phyloP scores from a whole-genome alignment of 2,888 invertebrate species.

The Drosophila emarginata region DNA sequence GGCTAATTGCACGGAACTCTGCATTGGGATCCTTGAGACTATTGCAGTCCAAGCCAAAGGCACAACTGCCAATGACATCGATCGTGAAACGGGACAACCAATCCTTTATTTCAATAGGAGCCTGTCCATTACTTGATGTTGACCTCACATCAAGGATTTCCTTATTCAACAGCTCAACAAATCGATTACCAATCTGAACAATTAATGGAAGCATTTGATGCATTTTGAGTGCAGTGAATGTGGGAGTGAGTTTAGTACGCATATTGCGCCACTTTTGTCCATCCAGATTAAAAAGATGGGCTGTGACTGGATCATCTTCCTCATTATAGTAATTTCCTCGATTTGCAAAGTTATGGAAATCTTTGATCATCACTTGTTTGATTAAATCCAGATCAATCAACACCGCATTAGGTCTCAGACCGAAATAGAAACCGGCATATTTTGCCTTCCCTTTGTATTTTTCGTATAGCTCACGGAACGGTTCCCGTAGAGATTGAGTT shows the following conservation, averaged over 20 bases:
- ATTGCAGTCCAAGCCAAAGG: slow-evolving; percentile 83
- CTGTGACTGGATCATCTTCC: slow-evolving; percentile 80
- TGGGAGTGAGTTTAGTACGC: slow-evolving; percentile 82
- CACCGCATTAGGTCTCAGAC: slow-evolving; percentile 60
- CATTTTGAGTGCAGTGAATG: slow-evolving; percentile 84
- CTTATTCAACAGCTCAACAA: slow-evolving; percentile 64
- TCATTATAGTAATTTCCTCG: slow-evolving; percentile 80
- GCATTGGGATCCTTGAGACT: slow-evolving; percentile 81
- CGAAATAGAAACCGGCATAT: slow-evolving; percentile 74
- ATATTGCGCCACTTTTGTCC: slow-evolving; percentile 83
- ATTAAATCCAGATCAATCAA: slow-evolving; percentile 79
- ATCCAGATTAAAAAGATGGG: slow-evolving; percentile 80
- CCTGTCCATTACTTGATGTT: slow-evolving; percentile 75
- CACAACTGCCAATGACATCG: slow-evolving; percentile 83
- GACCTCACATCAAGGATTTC: slow-evolving; percentile 23
- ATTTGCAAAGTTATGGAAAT: slow-evolving; percentile 80
- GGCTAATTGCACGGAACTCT: slow-evolving; percentile 78
- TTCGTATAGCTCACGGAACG: slow-evolving; percentile 64
- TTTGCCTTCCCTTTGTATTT: slow-evolving; percentile 66
- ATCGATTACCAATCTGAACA: slow-evolving; percentile 74
- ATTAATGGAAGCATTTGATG: slow-evolving; percentile 82
- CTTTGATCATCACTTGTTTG: slow-evolving; percentile 79
- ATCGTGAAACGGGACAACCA: slow-evolving; percentile 83
- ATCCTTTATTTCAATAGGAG: slow-evolving; percentile 81
- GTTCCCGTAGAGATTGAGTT: slow-evolving; percentile 54